Evolutionary conservation across 2,113 vertebrate genomes (phyloP), one percentile per base, ranked within the genome.

Genomic region (Stercorarius parasiticus): DNA sequence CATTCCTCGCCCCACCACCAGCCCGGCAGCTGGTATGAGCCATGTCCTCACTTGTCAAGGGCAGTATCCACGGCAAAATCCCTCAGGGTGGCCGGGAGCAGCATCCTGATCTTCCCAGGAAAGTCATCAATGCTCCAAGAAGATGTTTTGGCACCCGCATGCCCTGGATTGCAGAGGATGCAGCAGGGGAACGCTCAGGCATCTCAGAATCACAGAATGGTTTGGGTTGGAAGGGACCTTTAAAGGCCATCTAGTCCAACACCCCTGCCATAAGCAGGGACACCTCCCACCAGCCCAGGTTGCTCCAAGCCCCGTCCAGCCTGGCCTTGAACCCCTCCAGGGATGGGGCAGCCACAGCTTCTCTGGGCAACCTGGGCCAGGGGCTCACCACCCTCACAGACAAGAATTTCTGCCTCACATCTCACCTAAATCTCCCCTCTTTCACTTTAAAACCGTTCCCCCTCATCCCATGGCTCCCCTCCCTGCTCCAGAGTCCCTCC

Each of bases 1-100:
- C 93, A 94, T 94, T 95, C 93, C 91, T 93, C 19, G 2, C 12
- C 43, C 25, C 89, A 91, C 29, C 81, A 53, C 9, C 78, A 79
- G 69, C 81, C 80, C 15, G 0, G 36, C 0, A 4, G 80, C 45
- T 74, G 65, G 29, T 30, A 64, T 3, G 18, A 90, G 82, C 81
- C 30, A 0, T 56, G 87, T 61, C 84, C 84, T 96, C 89, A 52
- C 95, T 82, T 71, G 81, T 61, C 74, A 22, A 43, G 87, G 64
- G 93, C 83, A 79, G 38, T 70, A 87, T 45, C 40, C 9, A 0
- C 0, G 0, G n/a, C 4, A 9, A 90, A 93, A 72, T 50, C 59
- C 72, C 34, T 4, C 1, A 1, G 36, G 65, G 56, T 3, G 1
- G 38, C 73, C 82, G 74, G 55, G 47, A 79, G 49, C 26, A 53